Evolutionary conservation across 1,140 invertebrate genomes (phyloP), one percentile per base, ranked within the genome.

Genomic region (Pectinophora gossypiella): DNA sequence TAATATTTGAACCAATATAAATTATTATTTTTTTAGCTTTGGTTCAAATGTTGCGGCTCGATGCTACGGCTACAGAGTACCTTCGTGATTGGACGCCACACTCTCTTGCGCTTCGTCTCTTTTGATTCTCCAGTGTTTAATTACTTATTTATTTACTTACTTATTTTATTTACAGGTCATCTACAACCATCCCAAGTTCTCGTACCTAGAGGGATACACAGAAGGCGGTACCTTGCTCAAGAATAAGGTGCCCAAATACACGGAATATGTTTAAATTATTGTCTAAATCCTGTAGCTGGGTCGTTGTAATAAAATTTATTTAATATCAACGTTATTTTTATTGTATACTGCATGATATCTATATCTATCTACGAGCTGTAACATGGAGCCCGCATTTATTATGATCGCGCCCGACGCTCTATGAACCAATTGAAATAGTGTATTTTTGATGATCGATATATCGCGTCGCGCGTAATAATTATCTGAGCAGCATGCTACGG

Each of bases 221-320:
- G 16, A 15, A 10, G 19, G 54, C 1, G 67, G 75, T 2, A 12
- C 54, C 0, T 42, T 76, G 2, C 44, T 68, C 12, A 85, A 79
- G 52, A 75, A 57, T 64, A 79, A 76, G 55, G 35, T 67, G 40
- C 67, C 81, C n/a, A 85, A 85, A 48, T 85, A 85, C 23, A 66
- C 64, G 0, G 75, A 81, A 46, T 72, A 64, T 51, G 48, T 84
- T 6, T 76, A 68, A 47, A 13, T 23, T 20, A 6, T 2, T 15
- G n/a, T 6, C 10, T 16, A 9, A 16, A 18, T 7, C 5, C 6
- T 40, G 36, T 40, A 40, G 36, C n/a, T 15, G 5, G 12, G 16
- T 40, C 15, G 3, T 40, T 18, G 16, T 40, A 16, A 40, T 40
- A 40, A 40, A 40, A 15, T 40, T 40, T 16, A 16, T 40, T 40